A percentile compares a stretch with the other conserved stretches of the same genome.
phyloP scores from a whole-genome alignment of 2,113 vertebrate species.

The Lampris incognitus region DNA sequence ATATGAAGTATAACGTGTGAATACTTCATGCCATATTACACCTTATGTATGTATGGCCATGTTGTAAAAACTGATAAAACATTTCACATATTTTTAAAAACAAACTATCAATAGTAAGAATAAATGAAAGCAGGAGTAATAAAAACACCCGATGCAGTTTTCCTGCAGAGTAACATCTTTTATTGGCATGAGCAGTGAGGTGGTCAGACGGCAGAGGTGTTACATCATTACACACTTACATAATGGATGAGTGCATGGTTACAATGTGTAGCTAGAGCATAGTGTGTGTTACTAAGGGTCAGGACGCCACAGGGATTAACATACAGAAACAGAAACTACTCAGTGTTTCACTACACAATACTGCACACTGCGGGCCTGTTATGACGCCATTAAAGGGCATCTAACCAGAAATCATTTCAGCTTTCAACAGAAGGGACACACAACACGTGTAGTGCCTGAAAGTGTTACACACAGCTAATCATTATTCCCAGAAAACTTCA shows the following conservation, averaged over 20 bases:
- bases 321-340: not conserved
- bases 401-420: not conserved
- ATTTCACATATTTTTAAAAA: too few species aligned
- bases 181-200: conserved; percentile 13
- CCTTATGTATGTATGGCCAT: too few species aligned
- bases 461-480: not conserved
- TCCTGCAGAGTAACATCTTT: conserved; percentile 10
- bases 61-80: too few species aligned
- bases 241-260: not conserved
- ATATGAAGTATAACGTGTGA: too few species aligned
- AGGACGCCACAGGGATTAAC: not conserved
- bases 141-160: not conserved
- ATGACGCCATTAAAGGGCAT: not conserved
- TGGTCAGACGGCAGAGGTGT: conserved; percentile 7
- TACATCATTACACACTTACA: conserved; percentile 20
- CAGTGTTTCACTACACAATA: not conserved
- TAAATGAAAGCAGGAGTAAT: conserved; percentile 12
- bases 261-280: not conserved
- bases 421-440: not conserved
- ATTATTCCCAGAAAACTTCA: conserved; percentile 10
- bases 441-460: not conserved
- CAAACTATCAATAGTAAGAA: not conserved
- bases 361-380: not conserved
- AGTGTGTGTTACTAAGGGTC: not conserved
- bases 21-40: too few species aligned